phyloP scores from a whole-genome alignment of 2,113 vertebrate species.

The Chaetura pelagica region DNA sequence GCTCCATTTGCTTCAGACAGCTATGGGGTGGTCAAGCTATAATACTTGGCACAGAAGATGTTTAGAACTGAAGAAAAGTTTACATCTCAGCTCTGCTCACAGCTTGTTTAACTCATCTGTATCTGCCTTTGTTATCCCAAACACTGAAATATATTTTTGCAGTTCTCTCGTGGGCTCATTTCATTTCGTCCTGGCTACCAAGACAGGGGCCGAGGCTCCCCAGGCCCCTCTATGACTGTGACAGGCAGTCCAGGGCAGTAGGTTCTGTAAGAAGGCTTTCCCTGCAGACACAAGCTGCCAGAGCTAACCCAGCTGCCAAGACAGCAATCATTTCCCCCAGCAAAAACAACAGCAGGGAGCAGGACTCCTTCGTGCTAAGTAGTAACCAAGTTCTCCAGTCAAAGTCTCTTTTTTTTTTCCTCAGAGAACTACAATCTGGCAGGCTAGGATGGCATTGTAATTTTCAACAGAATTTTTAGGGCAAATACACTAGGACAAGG shows the following conservation, averaged over 20 bases:
- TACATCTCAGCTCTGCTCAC: slow-evolving; percentile 28
- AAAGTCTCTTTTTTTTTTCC: background rate
- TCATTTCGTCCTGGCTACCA: background rate
- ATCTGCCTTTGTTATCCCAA: background rate
- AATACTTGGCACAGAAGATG: slow-evolving; percentile 34
- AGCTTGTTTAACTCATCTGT: slow-evolving; percentile 2
- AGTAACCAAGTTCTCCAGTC: background rate
- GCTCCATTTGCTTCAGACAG: slow-evolving; percentile 44
- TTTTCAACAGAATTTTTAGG: background rate
- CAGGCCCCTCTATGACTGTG: fast-evolving
- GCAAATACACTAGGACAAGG: background rate
- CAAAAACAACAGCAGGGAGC: background rate
- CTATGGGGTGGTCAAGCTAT: slow-evolving; percentile 49
- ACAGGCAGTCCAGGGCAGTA: background rate
- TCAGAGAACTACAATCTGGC: background rate
- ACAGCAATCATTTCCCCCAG: background rate
- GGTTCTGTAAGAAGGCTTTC: background rate
- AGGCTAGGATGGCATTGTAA: background rate
- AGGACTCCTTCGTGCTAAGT: background rate
- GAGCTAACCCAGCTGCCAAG: background rate
- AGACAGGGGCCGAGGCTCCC: background rate
- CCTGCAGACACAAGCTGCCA: background rate
- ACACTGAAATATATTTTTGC: background rate
- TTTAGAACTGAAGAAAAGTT: slow-evolving; percentile 39
- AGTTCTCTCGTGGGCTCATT: background rate